phyloP scores from a whole-genome alignment of 2,113 vertebrate species.

The Copsychus sechellarum region DNA sequence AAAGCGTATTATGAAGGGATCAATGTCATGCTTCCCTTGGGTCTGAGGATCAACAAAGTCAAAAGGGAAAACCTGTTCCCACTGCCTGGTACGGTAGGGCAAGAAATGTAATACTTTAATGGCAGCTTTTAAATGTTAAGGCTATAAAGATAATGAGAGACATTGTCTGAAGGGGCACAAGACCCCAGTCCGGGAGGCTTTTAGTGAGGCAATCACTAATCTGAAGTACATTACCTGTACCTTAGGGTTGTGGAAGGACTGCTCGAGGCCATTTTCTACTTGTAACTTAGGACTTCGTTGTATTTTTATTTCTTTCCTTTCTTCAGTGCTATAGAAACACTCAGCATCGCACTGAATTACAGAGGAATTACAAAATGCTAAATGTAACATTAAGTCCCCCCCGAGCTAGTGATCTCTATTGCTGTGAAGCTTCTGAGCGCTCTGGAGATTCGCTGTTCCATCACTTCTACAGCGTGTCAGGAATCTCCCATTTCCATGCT shows the following conservation, averaged over 20 bases:
- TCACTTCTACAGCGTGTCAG: fast-evolving
- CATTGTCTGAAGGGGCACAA: background rate
- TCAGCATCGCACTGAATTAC: background rate
- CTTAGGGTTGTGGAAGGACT: background rate
- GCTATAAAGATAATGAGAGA: background rate
- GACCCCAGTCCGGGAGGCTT: background rate
- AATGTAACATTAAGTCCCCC: no score
- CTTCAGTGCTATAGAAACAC: background rate
- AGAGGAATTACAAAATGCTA: fast-evolving
- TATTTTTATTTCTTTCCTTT: background rate
- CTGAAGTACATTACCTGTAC: fast-evolving
- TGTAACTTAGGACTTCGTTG: fast-evolving
- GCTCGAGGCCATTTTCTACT: background rate
- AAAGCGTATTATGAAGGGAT: background rate
- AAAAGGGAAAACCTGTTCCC: background rate
- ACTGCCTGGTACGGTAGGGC: background rate
- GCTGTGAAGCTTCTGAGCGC: background rate
- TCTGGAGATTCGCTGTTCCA: background rate
- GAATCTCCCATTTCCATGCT: fast-evolving
- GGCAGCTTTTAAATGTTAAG: background rate
- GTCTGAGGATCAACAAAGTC: background rate
- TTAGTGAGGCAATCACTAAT: background rate
- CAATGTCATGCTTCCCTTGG: background rate
- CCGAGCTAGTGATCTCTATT: fast-evolving
- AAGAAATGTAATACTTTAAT: background rate